Evolutionary conservation across 2,888 invertebrate genomes (phyloP), one percentile per base, ranked within the genome.

Genomic region (Melanophora roralis): DNA sequence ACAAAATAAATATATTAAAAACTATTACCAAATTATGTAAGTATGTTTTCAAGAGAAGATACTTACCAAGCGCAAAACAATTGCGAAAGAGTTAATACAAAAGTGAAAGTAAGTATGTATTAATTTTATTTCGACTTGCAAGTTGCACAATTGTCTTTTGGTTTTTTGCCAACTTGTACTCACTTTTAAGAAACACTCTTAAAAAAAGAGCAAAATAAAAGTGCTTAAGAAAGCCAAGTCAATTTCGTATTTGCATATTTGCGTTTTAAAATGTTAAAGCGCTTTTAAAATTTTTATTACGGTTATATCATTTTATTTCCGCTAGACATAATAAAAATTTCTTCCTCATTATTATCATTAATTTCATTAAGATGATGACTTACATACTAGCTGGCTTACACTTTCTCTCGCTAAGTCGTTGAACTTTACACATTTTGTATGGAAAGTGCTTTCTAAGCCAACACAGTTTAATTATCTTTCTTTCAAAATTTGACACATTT

Each of bases 101-200:
- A 67, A 67, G 74, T 67, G 74, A 74, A 74, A 74, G 74, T 59
- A 74, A 74, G n/a, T n/a, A n/a, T n/a, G n/a, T n/a, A n/a, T n/a
- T n/a, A n/a, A n/a, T n/a, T 74, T 74, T 65, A 53, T 72, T 65
- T 55, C 53, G 1, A 47, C 19, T 43, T n/a, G 19, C 4, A 47
- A 45, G 40, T 65, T 73, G 65, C 65, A 67, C 65, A 74, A 67
- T 65, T 74, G 49, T 38, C 47, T 49, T 23, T 45, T 43, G 11
- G 0, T 51, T 51, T 27, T 43, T 65, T 51, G 51, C 49, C 9
- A 36, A 23, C 36, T 43, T 19, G 11, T 64, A 32, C n/a, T n/a
- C n/a, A n/a, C n/a, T 38, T 19, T 49, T 49, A 14, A n/a, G 23
- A 23, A 38, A 9, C 40, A 40, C 23, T 38, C 51, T 34, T 34